Evolutionary conservation across 2,888 invertebrate species (phyloP).

Genomic region (Dioctria linearis): DNA sequence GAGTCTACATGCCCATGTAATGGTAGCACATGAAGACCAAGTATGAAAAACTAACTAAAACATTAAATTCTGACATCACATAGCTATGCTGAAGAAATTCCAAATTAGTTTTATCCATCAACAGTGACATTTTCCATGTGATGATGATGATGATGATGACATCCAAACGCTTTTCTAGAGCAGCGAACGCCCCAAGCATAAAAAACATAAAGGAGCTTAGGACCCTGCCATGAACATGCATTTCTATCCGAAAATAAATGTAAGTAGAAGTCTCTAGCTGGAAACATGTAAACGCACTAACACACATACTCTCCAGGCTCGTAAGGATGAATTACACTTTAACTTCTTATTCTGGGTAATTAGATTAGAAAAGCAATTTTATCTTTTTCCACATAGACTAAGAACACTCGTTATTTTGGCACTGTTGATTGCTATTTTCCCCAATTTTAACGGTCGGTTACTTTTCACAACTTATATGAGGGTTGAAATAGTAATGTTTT

Average conservation of each 20-base stretch:
- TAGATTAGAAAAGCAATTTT: conserved; percentile 58
- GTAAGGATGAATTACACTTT: conserved; percentile 58
- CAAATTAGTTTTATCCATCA: conserved; percentile 59
- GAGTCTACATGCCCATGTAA: conserved; percentile 49
- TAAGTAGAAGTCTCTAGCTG: not conserved
- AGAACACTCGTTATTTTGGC: not conserved
- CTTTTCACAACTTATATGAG: conserved; percentile 15
- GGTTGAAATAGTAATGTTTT: conserved; percentile 20
- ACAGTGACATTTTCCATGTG: conserved; percentile 57
- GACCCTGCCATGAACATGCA: conserved; percentile 28
- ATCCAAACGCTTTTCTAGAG: conserved; percentile 43
- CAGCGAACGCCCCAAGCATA: not conserved
- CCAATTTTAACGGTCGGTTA: conserved; percentile 44
- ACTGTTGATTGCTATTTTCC: conserved; percentile 17
- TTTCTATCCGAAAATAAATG: conserved; percentile 21
- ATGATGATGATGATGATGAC: conserved; percentile 57
- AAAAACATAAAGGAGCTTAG: conserved; percentile 26
- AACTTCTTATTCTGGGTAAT: conserved; percentile 59
- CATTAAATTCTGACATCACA: conserved; percentile 37
- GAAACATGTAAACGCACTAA: not conserved
- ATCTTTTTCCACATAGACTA: conserved; percentile 38
- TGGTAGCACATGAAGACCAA: not conserved
- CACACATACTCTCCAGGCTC: conserved; percentile 32
- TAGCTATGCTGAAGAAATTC: conserved; percentile 53
- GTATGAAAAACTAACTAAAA: conserved; percentile 51